Conservation (phyloP, 2,797 vertebrate species). For the Alca torda region DNA sequence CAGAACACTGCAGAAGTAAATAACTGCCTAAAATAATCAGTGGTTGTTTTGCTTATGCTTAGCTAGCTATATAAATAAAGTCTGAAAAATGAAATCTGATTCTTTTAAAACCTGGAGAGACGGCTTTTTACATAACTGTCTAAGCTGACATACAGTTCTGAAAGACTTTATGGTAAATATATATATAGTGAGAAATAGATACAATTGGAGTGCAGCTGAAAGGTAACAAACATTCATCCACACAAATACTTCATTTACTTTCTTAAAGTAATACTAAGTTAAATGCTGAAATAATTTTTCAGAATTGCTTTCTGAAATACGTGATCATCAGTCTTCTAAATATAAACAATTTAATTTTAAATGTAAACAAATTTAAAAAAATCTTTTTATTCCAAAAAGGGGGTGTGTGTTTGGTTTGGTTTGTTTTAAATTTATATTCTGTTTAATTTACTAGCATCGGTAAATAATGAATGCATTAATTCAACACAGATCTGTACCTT, state of each 20-base stretch:
- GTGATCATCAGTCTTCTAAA: neutral
- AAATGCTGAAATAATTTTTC: neutral
- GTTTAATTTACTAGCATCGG: neutral
- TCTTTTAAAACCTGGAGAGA: neutral
- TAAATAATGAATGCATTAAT: neutral
- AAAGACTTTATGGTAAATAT: neutral
- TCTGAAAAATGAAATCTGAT: neutral
- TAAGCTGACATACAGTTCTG: neutral
- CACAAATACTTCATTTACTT: neutral
- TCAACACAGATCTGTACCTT: neutral
- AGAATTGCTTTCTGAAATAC: neutral
- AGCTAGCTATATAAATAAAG: neutral
- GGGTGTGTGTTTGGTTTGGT: fast-evolving
- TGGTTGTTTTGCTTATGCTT: neutral
- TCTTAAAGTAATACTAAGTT: neutral
- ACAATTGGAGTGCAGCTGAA: neutral
- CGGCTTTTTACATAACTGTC: neutral
- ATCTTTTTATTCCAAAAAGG: neutral
- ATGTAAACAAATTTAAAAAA: neutral
- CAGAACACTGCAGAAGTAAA: neutral
- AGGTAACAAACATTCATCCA: neutral
- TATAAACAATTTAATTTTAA: neutral
- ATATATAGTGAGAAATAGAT: neutral
- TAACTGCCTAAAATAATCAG: neutral
- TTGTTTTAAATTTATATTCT: neutral